Evolutionary conservation across 2,888 invertebrate genomes (phyloP).

Genomic region (Papilio gigon): DNA sequence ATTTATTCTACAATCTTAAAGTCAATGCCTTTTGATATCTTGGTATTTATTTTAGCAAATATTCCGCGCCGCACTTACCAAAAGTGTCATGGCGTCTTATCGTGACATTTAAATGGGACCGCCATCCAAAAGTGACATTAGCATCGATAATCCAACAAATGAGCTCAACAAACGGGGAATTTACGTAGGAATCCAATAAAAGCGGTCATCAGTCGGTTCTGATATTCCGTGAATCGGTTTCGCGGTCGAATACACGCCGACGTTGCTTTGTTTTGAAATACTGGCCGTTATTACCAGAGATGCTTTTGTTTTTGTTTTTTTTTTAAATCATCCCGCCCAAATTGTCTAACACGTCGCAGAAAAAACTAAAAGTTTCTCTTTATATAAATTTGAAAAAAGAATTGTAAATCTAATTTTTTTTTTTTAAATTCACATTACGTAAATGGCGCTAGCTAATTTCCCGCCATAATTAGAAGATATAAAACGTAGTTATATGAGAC

Average conservation of each 20-base stretch:
- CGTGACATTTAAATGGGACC: constrained; percentile 56
- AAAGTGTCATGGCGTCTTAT: constrained; percentile 57
- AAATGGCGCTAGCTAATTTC: background rate
- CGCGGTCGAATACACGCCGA: constrained; percentile 37
- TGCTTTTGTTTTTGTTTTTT: background rate
- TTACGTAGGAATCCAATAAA: constrained; percentile 68
- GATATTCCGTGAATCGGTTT: constrained; percentile 47
- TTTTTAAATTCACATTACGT: no score
- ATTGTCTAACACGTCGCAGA: constrained; percentile 33
- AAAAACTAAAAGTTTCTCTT: constrained; percentile 32
- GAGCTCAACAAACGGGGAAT: constrained; percentile 65
- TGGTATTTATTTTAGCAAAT: constrained; percentile 52
- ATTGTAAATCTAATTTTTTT: no score
- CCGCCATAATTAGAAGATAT: constrained; percentile 6
- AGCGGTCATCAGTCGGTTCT: constrained; percentile 52
- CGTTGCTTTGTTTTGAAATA: constrained; percentile 40
- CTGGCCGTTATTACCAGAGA: constrained; percentile 40
- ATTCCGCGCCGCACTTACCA: constrained; percentile 49
- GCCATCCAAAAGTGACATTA: constrained; percentile 58
- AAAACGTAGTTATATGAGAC: constrained; percentile 51
- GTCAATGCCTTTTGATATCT: constrained; percentile 45
- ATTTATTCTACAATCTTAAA: constrained; percentile 25
- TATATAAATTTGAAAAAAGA: background rate
- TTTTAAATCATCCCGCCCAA: background rate
- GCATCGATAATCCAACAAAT: constrained; percentile 67